Conservation (phyloP, 2,113 vertebrate genomes). For the Petrocephalus zakoni region DNA sequence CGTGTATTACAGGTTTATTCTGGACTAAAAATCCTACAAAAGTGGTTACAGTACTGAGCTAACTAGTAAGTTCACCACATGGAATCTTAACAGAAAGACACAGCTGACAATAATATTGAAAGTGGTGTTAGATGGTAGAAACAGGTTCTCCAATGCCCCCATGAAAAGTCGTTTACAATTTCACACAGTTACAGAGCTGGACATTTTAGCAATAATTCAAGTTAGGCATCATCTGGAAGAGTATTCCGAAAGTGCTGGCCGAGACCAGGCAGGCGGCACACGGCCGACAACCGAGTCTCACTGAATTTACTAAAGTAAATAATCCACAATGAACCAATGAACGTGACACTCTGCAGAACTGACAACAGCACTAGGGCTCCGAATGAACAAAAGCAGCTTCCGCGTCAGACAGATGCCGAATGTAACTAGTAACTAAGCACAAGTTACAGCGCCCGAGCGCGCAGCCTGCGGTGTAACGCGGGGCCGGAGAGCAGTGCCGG, state of each 20-base stretch:
- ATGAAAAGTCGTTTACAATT: neutral
- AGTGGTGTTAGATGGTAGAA: neutral
- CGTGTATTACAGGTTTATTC: no score
- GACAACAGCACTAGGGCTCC: neutral
- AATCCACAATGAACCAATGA: neutral
- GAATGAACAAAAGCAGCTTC: neutral
- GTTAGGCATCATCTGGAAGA: neutral
- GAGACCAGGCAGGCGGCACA: neutral
- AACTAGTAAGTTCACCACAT: neutral
- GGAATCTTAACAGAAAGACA: neutral
- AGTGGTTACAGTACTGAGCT: no score
- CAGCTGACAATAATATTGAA: neutral
- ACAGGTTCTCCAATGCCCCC: neutral
- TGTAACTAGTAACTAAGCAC: neutral
- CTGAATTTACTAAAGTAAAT: neutral
- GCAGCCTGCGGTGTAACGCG: no score
- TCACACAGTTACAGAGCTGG: neutral
- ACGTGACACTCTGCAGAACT: neutral
- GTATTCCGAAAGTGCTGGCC: neutral
- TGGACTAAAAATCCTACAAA: no score
- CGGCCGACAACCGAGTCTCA: neutral
- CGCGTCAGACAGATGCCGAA: neutral
- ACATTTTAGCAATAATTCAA: neutral
- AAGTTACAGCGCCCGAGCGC: neutral
- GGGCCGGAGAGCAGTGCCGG: no score